Base-by-base conservation (phyloP, 2,113 vertebrate species). In the Heteronetta atricapilla region DNA sequence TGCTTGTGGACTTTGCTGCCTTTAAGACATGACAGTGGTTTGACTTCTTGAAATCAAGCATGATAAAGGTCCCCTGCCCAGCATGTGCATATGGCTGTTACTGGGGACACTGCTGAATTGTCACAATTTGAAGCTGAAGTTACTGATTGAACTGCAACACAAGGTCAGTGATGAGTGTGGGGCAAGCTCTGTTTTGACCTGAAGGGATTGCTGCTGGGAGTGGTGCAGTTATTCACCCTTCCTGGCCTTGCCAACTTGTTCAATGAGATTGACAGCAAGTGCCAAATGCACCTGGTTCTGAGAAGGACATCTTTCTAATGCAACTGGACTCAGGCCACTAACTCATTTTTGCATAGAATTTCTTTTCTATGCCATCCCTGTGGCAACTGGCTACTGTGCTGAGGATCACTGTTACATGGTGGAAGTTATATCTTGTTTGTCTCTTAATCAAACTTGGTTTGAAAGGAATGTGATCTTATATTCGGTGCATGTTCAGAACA, bases 401-500 rank as follows among this genome's bases (percentile, higher is more conserved):
- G 2, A 73, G 25, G 15, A 77, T 58, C 64, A 81, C 22, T 20
- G 63, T 7, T 68, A n/a, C 34, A 36, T 66, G 15, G 21, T 58
- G 38, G 29, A 46, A 46, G 25, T 6, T 81, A 36, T 25, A 56
- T 84, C 83, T 38, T 67, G 5, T 38, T 58, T 42, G 25, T 29
- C 10, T 74, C 23, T 79, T 79, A 66, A 42, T 38, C 13, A 69
- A 40, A 19, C 8, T 38, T 53, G 34, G n/a, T 73, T 13, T 34
- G 44, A 58, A 88, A 73, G 10, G 19, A 48, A 85, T 4, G 2
- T 58, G 8, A 38, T 62, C 21, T 56, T 67, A 53, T 33, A 14
- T 46, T 29, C 42, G 55, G 5, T 77, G 11, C 7, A 53, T 0
- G 0, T 76, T 84, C 40, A 56, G 0, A 2, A 42, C 8, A 77